phyloP scores from a whole-genome alignment of 1,140 invertebrate genomes.

The Anoplophora glabripennis region DNA sequence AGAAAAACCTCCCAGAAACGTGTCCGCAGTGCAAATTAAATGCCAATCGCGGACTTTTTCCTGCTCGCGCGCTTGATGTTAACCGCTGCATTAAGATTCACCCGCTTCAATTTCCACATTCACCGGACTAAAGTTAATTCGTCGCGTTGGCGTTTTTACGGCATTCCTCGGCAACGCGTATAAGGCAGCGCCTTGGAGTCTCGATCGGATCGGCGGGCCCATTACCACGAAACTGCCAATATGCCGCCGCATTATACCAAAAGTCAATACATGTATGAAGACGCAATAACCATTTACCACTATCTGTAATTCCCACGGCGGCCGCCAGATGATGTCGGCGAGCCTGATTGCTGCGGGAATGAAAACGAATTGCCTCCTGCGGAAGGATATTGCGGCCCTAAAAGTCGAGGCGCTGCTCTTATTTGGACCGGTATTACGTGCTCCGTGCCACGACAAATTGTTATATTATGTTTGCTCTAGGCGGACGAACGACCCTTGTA shows the following conservation, averaged over 20 bases:
- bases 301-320: constrained; percentile 44
- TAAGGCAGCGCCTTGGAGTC: constrained; percentile 21
- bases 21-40: too few relatives aligned
- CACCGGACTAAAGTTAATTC: constrained; percentile 35
- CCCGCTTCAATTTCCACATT: constrained; percentile 4
- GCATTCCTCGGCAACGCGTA: constrained; percentile 13
- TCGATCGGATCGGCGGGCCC: constrained; percentile 27
- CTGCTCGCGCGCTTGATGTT: too few relatives aligned
- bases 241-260: constrained; percentile 41
- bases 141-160: constrained; percentile 35
- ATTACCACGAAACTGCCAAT: constrained; percentile 34
- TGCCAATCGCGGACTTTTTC: too few relatives aligned
- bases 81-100: too few relatives aligned
- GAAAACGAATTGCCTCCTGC: constrained; percentile 45
- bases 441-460: constrained; percentile 35
- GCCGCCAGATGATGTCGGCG: constrained; percentile 38
- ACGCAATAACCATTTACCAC: constrained; percentile 46
- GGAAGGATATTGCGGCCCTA: constrained; percentile 41
- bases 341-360: constrained; percentile 43
- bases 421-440: constrained; percentile 33
- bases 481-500: neutral
- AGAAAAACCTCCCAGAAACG: too few relatives aligned
- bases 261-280: constrained; percentile 42
- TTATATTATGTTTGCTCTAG: constrained; percentile 41
- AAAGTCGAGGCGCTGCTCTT: constrained; percentile 35